These are phyloP conservation scores for Panopea generosa DNA, from an alignment of 2,888 invertebrate species.

Conservation along the genomic window DNA sequence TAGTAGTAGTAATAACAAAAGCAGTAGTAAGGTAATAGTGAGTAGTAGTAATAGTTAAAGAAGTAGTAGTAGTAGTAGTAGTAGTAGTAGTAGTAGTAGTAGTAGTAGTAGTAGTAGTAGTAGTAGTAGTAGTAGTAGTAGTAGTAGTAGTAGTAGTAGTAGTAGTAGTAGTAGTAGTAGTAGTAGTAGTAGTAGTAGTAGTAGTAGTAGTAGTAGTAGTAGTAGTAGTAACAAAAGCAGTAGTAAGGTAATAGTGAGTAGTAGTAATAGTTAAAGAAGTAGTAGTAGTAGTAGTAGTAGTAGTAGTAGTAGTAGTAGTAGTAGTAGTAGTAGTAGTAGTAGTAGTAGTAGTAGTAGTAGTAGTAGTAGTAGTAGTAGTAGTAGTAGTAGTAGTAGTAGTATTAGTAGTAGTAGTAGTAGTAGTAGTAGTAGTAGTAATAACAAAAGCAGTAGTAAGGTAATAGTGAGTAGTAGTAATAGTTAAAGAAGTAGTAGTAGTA, in stretches of 20 bases:
- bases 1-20: too few relatives aligned
- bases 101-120: slow-evolving; percentile 1
- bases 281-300: slow-evolving; percentile 1
- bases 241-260: not conserved
- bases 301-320: slow-evolving; percentile 1
- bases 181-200: slow-evolving; percentile 1
- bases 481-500: not conserved
- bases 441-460: too few relatives aligned
- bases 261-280: not conserved
- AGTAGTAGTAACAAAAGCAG: too few relatives aligned
- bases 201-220: not conserved
- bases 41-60: not conserved
- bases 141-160: slow-evolving; percentile 2
- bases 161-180: slow-evolving; percentile 1
- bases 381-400: not conserved
- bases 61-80: slow-evolving; percentile 1
- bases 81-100: slow-evolving; percentile 2
- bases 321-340: slow-evolving; percentile 1
- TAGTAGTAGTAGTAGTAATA: too few relatives aligned
- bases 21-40: too few relatives aligned
- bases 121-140: slow-evolving; percentile 3
- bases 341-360: not conserved
- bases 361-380: slow-evolving; percentile 1
- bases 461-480: too few relatives aligned
- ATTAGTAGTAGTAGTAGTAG: too few relatives aligned